Base-by-base conservation (phyloP, 1,140 invertebrate genomes). In the Riptortus pedestris region DNA sequence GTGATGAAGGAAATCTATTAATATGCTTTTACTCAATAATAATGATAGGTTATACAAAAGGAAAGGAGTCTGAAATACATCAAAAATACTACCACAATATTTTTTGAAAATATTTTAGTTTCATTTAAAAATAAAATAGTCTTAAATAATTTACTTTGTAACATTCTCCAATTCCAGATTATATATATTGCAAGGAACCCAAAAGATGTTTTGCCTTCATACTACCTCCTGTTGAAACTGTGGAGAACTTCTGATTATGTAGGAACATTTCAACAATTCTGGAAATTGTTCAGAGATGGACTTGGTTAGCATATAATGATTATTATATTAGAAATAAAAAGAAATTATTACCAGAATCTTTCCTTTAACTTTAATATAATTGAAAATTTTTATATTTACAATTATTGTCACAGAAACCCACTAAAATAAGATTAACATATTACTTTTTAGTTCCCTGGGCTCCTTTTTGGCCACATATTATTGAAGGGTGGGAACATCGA, bases 141-240 rank as follows among this genome's bases (percentile, higher is more conserved):
- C n/a, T n/a, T n/a, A n/a, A n/a, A n/a, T n/a, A n/a, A n/a, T n/a
- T n/a, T n/a, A n/a, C n/a, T n/a, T n/a, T n/a, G n/a, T n/a, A n/a
- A n/a, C n/a, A n/a, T n/a, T n/a, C n/a, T n/a, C n/a, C n/a, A n/a
- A n/a, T n/a, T n/a, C 52, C 57, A 68, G 80, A 74, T 88, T 14
- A 77, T 90, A 3, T 90, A 89, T 70, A 82, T 90, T 0, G 83
- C 84, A 2, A 77, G 90, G 61, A 90, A 92, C 75, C 89, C 90
- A 0, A 90, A 90, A 73, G 90, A 92, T 73, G 84, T 90, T 1
- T 85, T 81, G 2, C 86, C 91, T 0, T 92, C 89, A 0, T 91
- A 85, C 73, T 93, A 85, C 71, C 83, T 91, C 74, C 80, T 90
- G 28, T 86, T 87, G 72, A 79, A 81, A 69, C 73, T 84, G 1